Percentiles rank a stretch among this genome's conserved stretches.
These are phyloP conservation scores for Anarhynchus alexandrinus DNA, from an alignment of 2,113 vertebrate species.

Conservation along the genomic window DNA sequence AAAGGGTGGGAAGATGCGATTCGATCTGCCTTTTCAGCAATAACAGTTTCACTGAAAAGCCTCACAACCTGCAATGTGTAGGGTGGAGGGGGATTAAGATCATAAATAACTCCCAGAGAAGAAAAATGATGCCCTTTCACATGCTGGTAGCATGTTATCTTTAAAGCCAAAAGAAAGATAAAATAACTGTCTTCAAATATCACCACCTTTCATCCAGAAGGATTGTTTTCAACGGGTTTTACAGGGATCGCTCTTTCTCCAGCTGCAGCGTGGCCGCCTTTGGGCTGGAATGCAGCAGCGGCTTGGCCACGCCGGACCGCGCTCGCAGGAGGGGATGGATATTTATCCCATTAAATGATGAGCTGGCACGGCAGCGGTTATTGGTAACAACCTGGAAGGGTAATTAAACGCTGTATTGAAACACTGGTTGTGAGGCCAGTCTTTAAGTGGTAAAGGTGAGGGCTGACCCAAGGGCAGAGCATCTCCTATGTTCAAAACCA, in stretches of 20 bases:
- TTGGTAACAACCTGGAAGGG: neutral
- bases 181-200: neutral
- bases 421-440: neutral
- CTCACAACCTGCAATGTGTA: neutral
- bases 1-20: neutral
- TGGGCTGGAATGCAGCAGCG: neutral
- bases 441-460: neutral
- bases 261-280: neutral
- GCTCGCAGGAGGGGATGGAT: neutral
- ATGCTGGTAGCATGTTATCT: neutral
- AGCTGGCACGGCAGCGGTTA: neutral
- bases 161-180: neutral
- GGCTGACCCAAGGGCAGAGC: neutral
- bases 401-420: neutral
- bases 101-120: neutral
- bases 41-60: neutral
- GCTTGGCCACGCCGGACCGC: neutral
- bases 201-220: neutral
- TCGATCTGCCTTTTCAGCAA: neutral
- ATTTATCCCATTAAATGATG: neutral
- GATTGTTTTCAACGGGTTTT: neutral
- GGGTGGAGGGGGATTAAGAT: neutral
- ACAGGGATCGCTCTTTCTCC: neutral
- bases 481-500: rapidly evolving
- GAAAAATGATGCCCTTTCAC: neutral